A percentile compares a stretch with the other conserved stretches of the same genome.
Evolutionary conservation across 92 coral and sea anemone genomes (phyloP).

Genomic region (Palythoa grandiflora): DNA sequence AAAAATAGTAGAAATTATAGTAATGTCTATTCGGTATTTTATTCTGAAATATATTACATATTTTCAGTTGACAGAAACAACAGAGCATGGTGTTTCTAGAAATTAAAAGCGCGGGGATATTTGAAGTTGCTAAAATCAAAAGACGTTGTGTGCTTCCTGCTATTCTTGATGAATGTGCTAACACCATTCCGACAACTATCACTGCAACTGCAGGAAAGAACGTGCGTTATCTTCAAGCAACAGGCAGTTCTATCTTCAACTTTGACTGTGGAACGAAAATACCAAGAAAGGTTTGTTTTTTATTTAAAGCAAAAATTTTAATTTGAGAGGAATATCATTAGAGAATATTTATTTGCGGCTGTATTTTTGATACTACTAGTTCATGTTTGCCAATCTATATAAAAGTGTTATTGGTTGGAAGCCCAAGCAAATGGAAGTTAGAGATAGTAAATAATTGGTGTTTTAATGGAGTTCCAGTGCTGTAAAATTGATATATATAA

Average conservation of each 20-base stretch:
- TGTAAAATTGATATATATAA: no score
- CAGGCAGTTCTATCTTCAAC: conserved; percentile 2
- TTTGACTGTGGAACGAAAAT: background rate
- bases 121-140: conserved; percentile 10
- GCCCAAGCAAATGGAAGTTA: background rate
- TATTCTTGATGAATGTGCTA: background rate
- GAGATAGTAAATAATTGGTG: no score
- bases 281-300: conserved; percentile 15
- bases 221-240: background rate
- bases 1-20: background rate
- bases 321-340: background rate
- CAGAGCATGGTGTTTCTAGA: background rate
- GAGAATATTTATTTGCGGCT: background rate
- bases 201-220: conserved; percentile 26
- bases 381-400: background rate
- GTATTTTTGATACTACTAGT: background rate
- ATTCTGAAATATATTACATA: background rate
- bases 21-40: background rate
- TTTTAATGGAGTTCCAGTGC: no score
- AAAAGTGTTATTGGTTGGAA: background rate
- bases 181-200: conserved; percentile 7
- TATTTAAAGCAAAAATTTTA: background rate
- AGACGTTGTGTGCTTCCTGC: background rate
- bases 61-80: conserved; percentile 15
- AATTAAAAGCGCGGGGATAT: background rate